Percentiles rank a stretch among this genome's conserved stretches.
These are phyloP conservation scores for Myripristis murdjan DNA, from an alignment of 2,797 vertebrate species.

Conservation along the genomic window DNA sequence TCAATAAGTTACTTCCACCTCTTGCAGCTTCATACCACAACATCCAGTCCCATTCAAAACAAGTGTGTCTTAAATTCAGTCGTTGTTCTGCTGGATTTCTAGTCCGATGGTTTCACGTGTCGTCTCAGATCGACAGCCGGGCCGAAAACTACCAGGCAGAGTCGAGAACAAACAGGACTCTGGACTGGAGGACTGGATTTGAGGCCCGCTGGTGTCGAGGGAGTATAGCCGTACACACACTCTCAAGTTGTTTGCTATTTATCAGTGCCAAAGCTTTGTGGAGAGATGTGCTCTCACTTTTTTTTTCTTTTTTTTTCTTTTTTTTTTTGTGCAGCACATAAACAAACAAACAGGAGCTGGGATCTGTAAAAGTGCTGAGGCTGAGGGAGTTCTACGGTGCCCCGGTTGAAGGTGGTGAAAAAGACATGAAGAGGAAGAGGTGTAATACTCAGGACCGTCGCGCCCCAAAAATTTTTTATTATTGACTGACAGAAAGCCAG, in stretches of 20 bases:
- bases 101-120: slow-evolving; percentile 53
- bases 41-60: slow-evolving; percentile 31
- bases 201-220: no score
- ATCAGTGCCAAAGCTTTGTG: no score
- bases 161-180: slow-evolving; percentile 7
- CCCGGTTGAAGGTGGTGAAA: not conserved
- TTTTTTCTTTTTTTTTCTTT: no score
- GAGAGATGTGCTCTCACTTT: no score
- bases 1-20: no score
- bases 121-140: slow-evolving; percentile 38
- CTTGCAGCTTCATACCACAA: slow-evolving; percentile 5
- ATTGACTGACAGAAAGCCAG: not conserved
- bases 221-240: slow-evolving; percentile 4
- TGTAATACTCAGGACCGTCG: not conserved
- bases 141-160: slow-evolving; percentile 19
- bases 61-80: not conserved
- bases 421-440: no score
- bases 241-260: no score
- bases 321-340: no score
- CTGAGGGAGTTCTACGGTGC: not conserved
- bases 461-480: not conserved
- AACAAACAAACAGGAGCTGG: no score
- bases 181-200: not conserved
- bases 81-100: slow-evolving; percentile 12
- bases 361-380: not conserved